Percentiles rank a stretch among this genome's conserved stretches.
phyloP scores from a whole-genome alignment of 2,888 invertebrate species.

The Sympetrum striolatum region DNA sequence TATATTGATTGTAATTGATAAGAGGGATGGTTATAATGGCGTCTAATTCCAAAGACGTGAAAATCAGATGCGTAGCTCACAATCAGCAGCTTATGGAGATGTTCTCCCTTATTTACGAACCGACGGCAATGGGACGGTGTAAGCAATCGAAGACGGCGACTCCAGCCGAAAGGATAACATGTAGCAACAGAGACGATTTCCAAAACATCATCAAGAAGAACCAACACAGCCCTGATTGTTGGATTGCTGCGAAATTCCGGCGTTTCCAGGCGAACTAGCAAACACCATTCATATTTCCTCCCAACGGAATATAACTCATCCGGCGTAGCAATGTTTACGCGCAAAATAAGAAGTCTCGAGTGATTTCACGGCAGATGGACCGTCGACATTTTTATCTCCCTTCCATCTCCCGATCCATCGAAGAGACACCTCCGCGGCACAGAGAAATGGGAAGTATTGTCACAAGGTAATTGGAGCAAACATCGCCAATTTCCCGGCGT shows the following conservation, averaged over 20 bases:
- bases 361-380: background rate
- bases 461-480: background rate
- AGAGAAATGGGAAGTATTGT: background rate
- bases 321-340: background rate
- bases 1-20: too few species aligned
- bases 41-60: too few species aligned
- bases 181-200: background rate
- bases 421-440: background rate
- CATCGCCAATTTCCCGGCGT: background rate
- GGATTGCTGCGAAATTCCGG: background rate
- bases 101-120: too few species aligned
- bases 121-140: too few species aligned
- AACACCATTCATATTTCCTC: background rate
- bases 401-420: background rate
- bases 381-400: background rate
- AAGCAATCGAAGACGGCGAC: too few species aligned
- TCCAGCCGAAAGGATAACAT: too few species aligned
- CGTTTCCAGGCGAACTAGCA: background rate
- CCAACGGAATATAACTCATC: background rate
- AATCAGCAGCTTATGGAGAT: too few species aligned
- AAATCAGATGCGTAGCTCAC: too few species aligned
- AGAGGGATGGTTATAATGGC: too few species aligned
- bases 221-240: background rate
- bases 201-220: background rate
- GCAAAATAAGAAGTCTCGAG: background rate